Base-by-base conservation (phyloP, 2,888 invertebrate species). In the Nomada hirtipes region DNA sequence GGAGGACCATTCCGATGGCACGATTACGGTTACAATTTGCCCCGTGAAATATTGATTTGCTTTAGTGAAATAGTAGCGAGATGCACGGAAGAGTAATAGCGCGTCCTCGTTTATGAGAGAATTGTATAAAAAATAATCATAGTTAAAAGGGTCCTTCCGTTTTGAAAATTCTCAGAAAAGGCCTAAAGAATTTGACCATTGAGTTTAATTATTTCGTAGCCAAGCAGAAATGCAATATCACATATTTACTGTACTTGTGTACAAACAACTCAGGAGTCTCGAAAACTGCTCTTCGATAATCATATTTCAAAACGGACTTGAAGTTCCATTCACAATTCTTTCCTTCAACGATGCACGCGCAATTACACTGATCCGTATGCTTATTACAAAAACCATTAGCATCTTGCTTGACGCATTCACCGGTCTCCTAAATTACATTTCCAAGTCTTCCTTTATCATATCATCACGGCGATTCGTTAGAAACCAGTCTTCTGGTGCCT, bases 21-120 rank as follows among this genome's bases (percentile, higher is more conserved):
- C 71, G 65, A 77, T 83, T 63, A 75, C 78, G 53, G 69, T 59
- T 70, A 26, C 50, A 63, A 79, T 78, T 75, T 53, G 71, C 53
- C 52, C 53, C 15, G 20, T 64, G 74, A 79, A 71, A 82, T 82
- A 79, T 82, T 57, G 76, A 50, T 53, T 55, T 15, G 13, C 52
- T 44, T 53, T 44, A 7, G 53, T 26, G 47, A 36, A 55, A 50
- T n/a, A 18, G 26, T 53, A 71, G 59, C 18, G 20, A 50, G 44
- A 65, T 15, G 11, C 23, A 3, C 10, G 13, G 15, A n/a, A 26
- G 55, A 69, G 57, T 20, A 9, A 4, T 26, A 57, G 7, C 36
- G 36, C 1, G 67, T 53, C 52, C 47, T 44, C 50, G 52, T 36
- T 63, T 36, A 26, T 53, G 36, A 9, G 50, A 36, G 15, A 23